Evolutionary conservation across 37 sponge, comb jelly and placozoan genomes (phyloP).

Genomic region (Aplysina aerophoba): DNA sequence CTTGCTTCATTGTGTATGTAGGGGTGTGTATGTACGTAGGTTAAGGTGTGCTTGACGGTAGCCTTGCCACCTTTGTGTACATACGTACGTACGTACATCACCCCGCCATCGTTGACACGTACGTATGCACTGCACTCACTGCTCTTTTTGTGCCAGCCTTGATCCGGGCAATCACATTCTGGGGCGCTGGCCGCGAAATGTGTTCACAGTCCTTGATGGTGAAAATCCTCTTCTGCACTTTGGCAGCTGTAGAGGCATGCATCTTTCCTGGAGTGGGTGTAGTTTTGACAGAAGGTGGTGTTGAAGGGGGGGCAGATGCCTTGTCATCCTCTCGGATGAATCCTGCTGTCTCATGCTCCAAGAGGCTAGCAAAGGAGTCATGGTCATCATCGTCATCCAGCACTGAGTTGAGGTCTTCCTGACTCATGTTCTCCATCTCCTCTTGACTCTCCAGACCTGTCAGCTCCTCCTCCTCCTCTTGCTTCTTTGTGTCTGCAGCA

Average conservation of each 20-base stretch:
- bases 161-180: background rate
- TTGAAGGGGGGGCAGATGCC: background rate
- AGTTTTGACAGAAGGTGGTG: background rate
- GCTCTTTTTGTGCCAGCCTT: constrained; percentile 24
- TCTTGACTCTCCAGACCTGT: constrained; percentile 22
- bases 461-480: background rate
- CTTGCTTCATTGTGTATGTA: too few species aligned
- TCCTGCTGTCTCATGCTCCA: constrained; percentile 49
- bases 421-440: constrained; percentile 31
- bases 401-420: constrained; percentile 14
- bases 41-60: too few species aligned
- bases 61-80: too few species aligned
- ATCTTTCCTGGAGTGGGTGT: constrained; percentile 6
- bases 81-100: background rate
- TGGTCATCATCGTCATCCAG: constrained; percentile 48
- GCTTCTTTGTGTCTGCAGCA: background rate
- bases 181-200: background rate
- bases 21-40: too few species aligned
- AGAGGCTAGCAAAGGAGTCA: constrained; percentile 72
- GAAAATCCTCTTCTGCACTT: background rate
- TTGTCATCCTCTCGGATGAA: background rate
- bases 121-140: background rate
- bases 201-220: background rate
- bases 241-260: background rate
- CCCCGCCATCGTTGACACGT: background rate